Evolutionary conservation across 2,888 invertebrate genomes (phyloP).

Genomic region (Sisyra terminalis): DNA sequence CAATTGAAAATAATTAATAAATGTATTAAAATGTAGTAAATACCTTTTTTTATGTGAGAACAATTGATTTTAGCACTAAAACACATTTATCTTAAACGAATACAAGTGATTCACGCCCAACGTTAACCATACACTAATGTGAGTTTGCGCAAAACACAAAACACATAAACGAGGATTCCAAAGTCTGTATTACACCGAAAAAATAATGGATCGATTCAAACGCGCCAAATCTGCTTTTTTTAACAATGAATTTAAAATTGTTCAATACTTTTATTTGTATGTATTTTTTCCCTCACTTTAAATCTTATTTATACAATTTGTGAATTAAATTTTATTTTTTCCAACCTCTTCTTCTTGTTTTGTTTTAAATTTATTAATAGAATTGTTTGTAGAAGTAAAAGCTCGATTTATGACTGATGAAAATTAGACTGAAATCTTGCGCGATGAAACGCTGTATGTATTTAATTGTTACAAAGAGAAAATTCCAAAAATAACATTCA

Average conservation of each 20-base stretch:
- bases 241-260: not conserved
- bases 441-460: no score
- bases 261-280: not conserved
- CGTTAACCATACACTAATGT: conserved; percentile 4
- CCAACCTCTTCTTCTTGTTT: not conserved
- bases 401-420: no score
- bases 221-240: not conserved
- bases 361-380: not conserved
- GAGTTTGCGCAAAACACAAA: conserved; percentile 1
- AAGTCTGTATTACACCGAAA: conserved; percentile 1
- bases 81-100: conserved; percentile 7
- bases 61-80: conserved; percentile 4
- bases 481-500: no score
- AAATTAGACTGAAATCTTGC: no score
- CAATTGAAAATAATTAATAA: no score
- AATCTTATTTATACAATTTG: no score
- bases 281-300: no score
- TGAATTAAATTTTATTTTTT: not conserved
- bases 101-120: conserved; percentile 9
- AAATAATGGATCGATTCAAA: not conserved
- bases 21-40: conserved; percentile 1
- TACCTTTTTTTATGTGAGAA: conserved; percentile 6
- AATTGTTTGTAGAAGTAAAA: not conserved
- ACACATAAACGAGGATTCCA: not conserved
- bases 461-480: no score